Base-by-base conservation (phyloP, 2,113 vertebrate species). In the Hippocampus comes region DNA sequence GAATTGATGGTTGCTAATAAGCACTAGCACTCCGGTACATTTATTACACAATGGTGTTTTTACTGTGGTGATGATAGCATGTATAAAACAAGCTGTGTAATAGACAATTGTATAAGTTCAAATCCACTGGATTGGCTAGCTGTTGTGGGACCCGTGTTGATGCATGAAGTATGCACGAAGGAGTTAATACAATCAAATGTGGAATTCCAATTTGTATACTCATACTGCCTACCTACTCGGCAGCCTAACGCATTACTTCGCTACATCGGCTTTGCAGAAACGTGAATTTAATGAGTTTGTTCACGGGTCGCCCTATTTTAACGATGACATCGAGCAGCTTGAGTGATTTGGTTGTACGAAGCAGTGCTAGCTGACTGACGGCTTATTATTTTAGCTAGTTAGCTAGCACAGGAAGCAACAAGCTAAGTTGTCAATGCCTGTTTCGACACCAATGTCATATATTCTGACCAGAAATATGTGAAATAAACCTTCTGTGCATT, bases 361-460 rank as follows among this genome's bases (percentile, higher is more conserved):
- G 21, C 25, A 46, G 56, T 20, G 64, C 70, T 60, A 70, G 68
- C 69, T 74, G 71, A 64, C 21, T 67, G 30, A 71, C 20, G 38
- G 38, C 63, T 64, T 14, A 42, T 64, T 21, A 64, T 20, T 64
- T 42, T 64, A 27, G 74, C 65, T 74, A 56, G 75, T 75, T 73
- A 76, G 74, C 68, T 78, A 73, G 78, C 76, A 48, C 59, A 48
- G 65, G 30, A 25, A 68, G 59, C 49, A 76, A 78, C 76, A 30
- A 53, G 86, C 87, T 81, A 78, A 81, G 73, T 85, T 84, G 83
- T 81, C 85, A 79, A 51, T 64, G 78, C 63, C 67, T 75, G 64
- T 76, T 75, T 75, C 59, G 72, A 49, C 72, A 12, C 27, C 14
- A 0, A 63, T 59, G 73, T 34, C 1, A 18, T 0, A 38, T 63